A percentile compares a stretch with the other conserved stretches of the same genome.
These are phyloP conservation scores for Protomyctophum bolini DNA, from an alignment of 2,113 vertebrate species.

Conservation along the genomic window DNA sequence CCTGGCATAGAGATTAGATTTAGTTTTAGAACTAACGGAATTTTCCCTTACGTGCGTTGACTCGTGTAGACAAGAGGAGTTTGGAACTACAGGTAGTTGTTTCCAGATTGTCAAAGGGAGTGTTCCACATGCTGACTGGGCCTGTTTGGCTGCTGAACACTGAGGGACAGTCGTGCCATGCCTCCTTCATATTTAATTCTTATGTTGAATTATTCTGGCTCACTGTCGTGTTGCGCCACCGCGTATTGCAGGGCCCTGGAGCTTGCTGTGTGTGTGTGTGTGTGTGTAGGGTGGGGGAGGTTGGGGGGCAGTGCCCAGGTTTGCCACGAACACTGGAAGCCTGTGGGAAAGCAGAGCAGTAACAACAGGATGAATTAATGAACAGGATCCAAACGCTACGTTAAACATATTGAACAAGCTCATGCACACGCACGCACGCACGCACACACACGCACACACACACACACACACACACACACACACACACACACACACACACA, in stretches of 20 bases:
- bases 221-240: conserved; percentile 68
- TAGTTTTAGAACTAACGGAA: too few relatives aligned
- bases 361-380: conserved; percentile 76
- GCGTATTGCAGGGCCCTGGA: conserved; percentile 62
- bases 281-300: conserved; percentile 11
- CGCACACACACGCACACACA: conserved; percentile 18
- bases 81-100: conserved; percentile 60
- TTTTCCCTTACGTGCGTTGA: conserved; percentile 9
- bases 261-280: conserved; percentile 33
- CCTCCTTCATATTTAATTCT: conserved; percentile 77
- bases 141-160: conserved; percentile 45
- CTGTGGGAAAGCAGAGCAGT: conserved; percentile 63
- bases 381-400: conserved; percentile 62
- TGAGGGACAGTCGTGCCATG: conserved; percentile 43
- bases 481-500: not conserved
- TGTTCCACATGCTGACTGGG: conserved; percentile 42
- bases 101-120: not conserved
- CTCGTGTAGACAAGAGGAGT: conserved; percentile 43
- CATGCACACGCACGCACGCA: not conserved
- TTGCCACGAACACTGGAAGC: conserved; percentile 66
- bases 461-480: conserved; percentile 14
- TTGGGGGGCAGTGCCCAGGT: conserved; percentile 40
- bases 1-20: too few relatives aligned
- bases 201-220: conserved; percentile 75
- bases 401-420: conserved; percentile 60